These are phyloP conservation scores for Mycetomoellerius zeteki DNA, from an alignment of 1,140 invertebrate genomes.

Conservation along the genomic window DNA sequence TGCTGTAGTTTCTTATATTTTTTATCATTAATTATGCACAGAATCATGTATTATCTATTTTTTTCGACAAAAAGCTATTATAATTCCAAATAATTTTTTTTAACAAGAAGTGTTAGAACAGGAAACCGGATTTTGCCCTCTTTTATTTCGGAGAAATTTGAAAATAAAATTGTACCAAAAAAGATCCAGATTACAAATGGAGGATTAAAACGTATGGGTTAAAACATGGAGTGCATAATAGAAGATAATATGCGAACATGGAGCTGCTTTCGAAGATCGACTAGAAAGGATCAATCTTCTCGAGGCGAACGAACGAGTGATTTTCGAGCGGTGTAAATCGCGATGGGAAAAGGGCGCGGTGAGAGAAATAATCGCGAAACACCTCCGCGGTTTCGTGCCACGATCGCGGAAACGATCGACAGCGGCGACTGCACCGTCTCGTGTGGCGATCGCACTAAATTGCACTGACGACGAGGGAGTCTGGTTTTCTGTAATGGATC, in stretches of 20 bases:
- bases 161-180: too few relatives aligned
- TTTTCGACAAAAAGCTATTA: background rate
- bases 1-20: background rate
- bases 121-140: too few relatives aligned
- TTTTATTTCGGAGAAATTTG: too few relatives aligned
- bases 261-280: background rate
- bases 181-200: too few relatives aligned
- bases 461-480: conserved; percentile 4
- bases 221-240: background rate
- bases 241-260: background rate
- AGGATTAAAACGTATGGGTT: background rate
- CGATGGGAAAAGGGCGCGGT: conserved; percentile 4
- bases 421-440: background rate
- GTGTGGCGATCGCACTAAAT: conserved; percentile 12
- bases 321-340: background rate
- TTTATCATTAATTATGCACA: background rate
- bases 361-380: conserved; percentile 19
- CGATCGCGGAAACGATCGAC: conserved; percentile 44
- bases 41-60: background rate
- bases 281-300: background rate
- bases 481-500: conserved; percentile 38
- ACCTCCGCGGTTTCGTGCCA: background rate
- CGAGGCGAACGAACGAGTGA: background rate
- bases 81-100: too few relatives aligned
- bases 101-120: too few relatives aligned